Base-by-base conservation (phyloP, 2,113 vertebrate genomes). In the Amazona guildingii region DNA sequence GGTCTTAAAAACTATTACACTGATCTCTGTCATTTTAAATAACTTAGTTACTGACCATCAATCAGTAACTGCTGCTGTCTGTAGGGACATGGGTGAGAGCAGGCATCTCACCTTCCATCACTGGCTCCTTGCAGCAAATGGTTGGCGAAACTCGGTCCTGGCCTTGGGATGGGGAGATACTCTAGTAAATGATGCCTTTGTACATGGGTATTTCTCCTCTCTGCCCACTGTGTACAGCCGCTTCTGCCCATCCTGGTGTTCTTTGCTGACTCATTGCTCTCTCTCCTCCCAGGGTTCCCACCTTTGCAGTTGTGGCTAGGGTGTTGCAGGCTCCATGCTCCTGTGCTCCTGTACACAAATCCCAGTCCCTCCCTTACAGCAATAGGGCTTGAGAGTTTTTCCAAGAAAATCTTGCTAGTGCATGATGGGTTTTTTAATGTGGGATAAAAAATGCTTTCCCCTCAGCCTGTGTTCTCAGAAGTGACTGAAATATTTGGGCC, bases 21-120 rank as follows among this genome's bases (percentile, higher is more conserved):
- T 93, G 64, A 66, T 31, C 35, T 86, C 77, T 90, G 86, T 29
- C 64, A 86, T 57, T 95, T 95, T 67, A 93, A 92, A 73, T 78
- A 81, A 64, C 12, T 3, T 64, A 29, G 73, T 81, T 88, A 37
- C 72, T 70, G 73, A 17, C 46, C 39, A 21, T 43, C 61, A 73
- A 17, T 51, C 55, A 73, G 24, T 92, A 94, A 93, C 86, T 95
- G 66, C 49, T 92, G 61, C 43, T 78, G 20, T 94, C 79, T 0
- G 1, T 3, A 83, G 66, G 75, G 57, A 86, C 43, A 44, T 23
- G 7, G 43, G 48, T 1, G 21, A 77, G 68, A 52, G 83, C 23
- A 17, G 46, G 14, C 20, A 13, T 59, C 20, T 59, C 55, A n/a
- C 17, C 1, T 28, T 5, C 19, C 3, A 1, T 28, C 61, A 33